These are phyloP conservation scores for Tridacna gigas DNA, from an alignment of 2,888 invertebrate genomes.

Conservation along the genomic window DNA sequence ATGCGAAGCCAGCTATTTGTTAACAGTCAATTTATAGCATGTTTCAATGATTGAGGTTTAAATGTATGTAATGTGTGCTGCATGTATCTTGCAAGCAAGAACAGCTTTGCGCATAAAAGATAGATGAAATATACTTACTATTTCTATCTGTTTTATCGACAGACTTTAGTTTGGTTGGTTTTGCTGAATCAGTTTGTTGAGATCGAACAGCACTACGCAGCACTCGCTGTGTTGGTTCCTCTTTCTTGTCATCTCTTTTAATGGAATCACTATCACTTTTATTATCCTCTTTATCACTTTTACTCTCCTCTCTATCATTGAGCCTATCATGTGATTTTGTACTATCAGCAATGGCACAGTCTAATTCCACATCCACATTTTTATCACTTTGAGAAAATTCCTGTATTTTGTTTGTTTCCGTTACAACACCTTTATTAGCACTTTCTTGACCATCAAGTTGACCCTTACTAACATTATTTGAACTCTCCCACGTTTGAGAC, in stretches of 20 bases:
- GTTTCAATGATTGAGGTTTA: no score
- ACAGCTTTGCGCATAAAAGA: background rate
- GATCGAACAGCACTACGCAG: slow-evolving; percentile 72
- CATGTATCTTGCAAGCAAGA: background rate
- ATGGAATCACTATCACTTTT: slow-evolving; percentile 45
- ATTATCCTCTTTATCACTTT: slow-evolving; percentile 46
- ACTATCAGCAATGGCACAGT: slow-evolving; percentile 31
- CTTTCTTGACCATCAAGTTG: background rate
- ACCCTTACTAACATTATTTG: slow-evolving; percentile 1
- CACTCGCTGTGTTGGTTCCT: slow-evolving; percentile 64
- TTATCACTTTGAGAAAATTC: slow-evolving; percentile 35
- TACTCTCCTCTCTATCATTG: slow-evolving; percentile 48
- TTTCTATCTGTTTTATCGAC: slow-evolving; percentile 54
- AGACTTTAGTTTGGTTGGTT: slow-evolving; percentile 50
- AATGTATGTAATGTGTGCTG: no score
- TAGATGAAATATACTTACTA: slow-evolving; percentile 42
- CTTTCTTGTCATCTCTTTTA: slow-evolving; percentile 54
- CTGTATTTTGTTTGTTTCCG: background rate
- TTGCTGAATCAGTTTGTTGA: slow-evolving; percentile 85
- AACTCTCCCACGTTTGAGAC: background rate
- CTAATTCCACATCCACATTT: slow-evolving; percentile 41
- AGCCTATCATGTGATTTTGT: slow-evolving; percentile 44
- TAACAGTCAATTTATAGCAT: no score
- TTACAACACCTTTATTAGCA: background rate
- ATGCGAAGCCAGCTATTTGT: no score